phyloP scores from a whole-genome alignment of 2,888 invertebrate genomes.

The Andrena dorsata region DNA sequence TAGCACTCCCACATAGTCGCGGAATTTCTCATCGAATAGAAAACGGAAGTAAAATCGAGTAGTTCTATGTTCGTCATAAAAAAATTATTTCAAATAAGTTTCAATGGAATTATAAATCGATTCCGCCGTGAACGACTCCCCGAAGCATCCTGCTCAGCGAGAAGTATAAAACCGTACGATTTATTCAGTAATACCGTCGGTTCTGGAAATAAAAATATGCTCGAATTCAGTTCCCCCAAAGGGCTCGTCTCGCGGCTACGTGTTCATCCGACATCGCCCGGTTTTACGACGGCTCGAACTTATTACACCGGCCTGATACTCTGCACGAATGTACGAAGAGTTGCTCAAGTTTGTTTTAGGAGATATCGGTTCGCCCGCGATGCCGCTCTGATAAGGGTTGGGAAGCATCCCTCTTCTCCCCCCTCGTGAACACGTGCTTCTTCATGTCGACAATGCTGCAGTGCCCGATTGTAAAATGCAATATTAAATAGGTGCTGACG shows the following conservation, averaged over 20 bases:
- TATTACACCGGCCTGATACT: constrained; percentile 20
- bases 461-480: constrained; percentile 24
- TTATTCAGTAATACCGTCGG: not conserved
- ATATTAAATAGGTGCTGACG: constrained; percentile 22
- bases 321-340: constrained; percentile 11
- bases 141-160: not conserved
- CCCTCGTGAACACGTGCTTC: not conserved
- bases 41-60: too few relatives aligned
- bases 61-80: too few relatives aligned
- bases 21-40: too few relatives aligned
- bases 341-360: constrained; percentile 23
- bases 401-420: not conserved
- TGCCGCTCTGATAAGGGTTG: constrained; percentile 19
- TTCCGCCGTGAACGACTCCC: not conserved
- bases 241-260: not conserved
- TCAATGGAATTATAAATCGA: not conserved
- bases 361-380: constrained; percentile 26
- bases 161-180: not conserved
- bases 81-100: not conserved
- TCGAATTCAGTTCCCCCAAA: constrained; percentile 5
- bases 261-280: constrained; percentile 22
- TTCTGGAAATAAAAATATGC: not conserved
- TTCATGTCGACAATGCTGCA: not conserved
- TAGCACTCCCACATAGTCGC: too few relatives aligned
- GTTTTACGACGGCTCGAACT: constrained; percentile 36